Evolutionary conservation across 2,797 vertebrate genomes (phyloP).

Genomic region (Serranus cabrilla): DNA sequence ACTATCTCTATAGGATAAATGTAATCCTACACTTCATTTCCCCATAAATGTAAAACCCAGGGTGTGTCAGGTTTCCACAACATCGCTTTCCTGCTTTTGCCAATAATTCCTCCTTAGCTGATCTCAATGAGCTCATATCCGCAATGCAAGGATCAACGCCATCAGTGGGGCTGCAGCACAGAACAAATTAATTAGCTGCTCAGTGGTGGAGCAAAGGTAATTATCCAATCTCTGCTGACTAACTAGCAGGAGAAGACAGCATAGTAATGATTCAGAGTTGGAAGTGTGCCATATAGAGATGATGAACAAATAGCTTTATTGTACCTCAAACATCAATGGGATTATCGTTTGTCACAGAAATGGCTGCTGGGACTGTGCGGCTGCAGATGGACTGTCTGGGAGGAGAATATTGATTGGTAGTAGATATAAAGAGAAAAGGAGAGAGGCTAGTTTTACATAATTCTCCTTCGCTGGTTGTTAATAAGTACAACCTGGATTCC

Average conservation of each 20-base stretch:
- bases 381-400: constrained; percentile 9
- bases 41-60: not conserved
- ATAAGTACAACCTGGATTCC: not conserved
- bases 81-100: constrained; percentile 29
- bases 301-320: constrained; percentile 45
- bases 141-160: constrained; percentile 29
- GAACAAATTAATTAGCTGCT: constrained; percentile 69
- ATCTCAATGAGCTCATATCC: constrained; percentile 39
- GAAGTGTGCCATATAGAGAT: constrained; percentile 13
- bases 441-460: not conserved
- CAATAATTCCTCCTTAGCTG: constrained; percentile 22
- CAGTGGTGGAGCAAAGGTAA: constrained; percentile 42
- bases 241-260: constrained; percentile 28
- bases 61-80: constrained; percentile 41
- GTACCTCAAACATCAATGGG: constrained; percentile 43
- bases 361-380: constrained; percentile 9
- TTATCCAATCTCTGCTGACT: constrained; percentile 48
- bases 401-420: constrained; percentile 9
- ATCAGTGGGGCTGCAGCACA: constrained; percentile 17
- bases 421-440: not conserved
- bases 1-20: not conserved
- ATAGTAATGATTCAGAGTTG: constrained; percentile 33
- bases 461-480: not conserved
- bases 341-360: constrained; percentile 50
- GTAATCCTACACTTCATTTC: not conserved